Percentiles rank a stretch among this genome's conserved stretches.
phyloP scores from a whole-genome alignment of 37 sponge, comb jelly and placozoan species.

The Halichondria panicea region DNA sequence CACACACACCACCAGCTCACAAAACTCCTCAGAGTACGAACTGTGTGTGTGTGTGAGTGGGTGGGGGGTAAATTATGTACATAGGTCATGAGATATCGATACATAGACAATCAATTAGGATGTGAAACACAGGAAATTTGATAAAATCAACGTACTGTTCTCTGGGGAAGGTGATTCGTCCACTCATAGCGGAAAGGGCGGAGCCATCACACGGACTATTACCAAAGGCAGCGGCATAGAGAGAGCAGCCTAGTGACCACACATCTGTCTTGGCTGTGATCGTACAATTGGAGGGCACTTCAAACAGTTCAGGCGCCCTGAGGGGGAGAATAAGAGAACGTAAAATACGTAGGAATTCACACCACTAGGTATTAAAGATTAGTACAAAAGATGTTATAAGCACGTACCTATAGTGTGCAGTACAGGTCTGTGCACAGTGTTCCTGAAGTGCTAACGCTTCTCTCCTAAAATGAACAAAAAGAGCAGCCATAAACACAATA shows the following conservation, averaged over 20 bases:
- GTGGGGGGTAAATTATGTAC: neutral
- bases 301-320: constrained; percentile 95
- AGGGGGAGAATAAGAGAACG: neutral
- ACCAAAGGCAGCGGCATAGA: constrained; percentile 89
- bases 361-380: neutral
- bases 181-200: constrained; percentile 83
- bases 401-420: constrained; percentile 73
- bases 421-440: constrained; percentile 78
- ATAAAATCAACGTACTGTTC: constrained; percentile 50
- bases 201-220: constrained; percentile 89
- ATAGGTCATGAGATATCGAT: neutral
- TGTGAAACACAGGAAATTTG: too few species aligned
- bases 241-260: constrained; percentile 91
- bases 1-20: constrained; percentile 57
- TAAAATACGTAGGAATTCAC: neutral
- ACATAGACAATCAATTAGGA: too few species aligned
- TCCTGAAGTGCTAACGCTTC: constrained; percentile 92
- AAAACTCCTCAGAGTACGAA: constrained; percentile 56
- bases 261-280: constrained; percentile 81
- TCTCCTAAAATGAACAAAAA: constrained; percentile 27
- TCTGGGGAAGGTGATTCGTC: constrained; percentile 73
- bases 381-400: neutral
- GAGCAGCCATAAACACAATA: too few species aligned
- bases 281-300: constrained; percentile 70
- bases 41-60: constrained; percentile 10